Evolutionary conservation across 2,888 invertebrate genomes (phyloP), one percentile per base, ranked within the genome.

Genomic region (Mactromeris polynyma): DNA sequence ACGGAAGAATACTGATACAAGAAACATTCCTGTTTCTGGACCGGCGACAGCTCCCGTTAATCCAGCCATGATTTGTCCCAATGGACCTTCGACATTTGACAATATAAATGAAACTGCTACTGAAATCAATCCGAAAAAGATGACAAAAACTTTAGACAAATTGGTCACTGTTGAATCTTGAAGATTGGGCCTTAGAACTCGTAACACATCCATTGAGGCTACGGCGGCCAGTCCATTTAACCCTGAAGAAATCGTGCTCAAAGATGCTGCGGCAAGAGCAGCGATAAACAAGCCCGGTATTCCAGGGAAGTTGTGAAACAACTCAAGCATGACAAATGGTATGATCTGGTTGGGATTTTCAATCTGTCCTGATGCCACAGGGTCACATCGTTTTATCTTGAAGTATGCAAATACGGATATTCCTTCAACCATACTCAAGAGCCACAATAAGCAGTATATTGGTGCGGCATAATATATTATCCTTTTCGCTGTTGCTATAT

Each of bases 341-440:
- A 85, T 69, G 0, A 84, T 73, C 83, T 90, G 87, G 73, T 90
- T 90, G 19, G 83, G 58, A 40, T 88, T 88, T 14, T 78, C 54
- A 31, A 90, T 81, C 1, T 80, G 82, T 31, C 85, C 85, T 31
- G 85, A 78, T 17, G 64, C 80, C 19, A 83, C 11, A 11, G 86
- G 88, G 79, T 88, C 90, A 42, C 90, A 90, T 0, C 79, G 83
- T 21, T 82, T 77, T n/a, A 69, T 40, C 17, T 81, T 54, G 64
- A 81, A 87, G 38, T 85, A 90, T 6, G 88, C 88, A 80, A 87
- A 90, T 31, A 88, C 83, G 11, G 83, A 79, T 11, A 90, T n/a
- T 11, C 90, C 90, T 58, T 78, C 78, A 17, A 77, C 33, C 78
- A 84, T 78, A 26, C 77, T 77, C 26, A 84, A 14, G 1, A 78